Conservation (phyloP, 2,888 invertebrate species). For the Apocheima hispidaria region DNA sequence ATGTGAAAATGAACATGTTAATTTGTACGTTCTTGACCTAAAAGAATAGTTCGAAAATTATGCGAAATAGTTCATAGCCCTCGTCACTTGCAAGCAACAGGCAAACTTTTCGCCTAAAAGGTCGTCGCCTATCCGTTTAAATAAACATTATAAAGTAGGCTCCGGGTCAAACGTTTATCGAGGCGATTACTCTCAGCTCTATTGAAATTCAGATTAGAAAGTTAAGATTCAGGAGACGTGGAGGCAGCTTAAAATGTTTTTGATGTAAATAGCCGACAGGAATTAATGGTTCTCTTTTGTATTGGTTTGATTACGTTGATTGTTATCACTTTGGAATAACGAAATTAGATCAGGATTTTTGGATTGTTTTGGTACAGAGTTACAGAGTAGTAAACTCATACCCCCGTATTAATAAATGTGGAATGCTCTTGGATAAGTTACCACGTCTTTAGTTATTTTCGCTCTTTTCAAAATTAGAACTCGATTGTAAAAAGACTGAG, state of each 20-base stretch:
- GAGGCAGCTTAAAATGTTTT: constrained; percentile 65
- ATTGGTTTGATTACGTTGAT: constrained; percentile 53
- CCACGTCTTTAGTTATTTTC: too few species aligned
- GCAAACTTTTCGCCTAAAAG: not conserved
- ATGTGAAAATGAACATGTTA: too few species aligned
- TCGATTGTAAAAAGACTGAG: too few species aligned
- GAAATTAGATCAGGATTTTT: constrained; percentile 27
- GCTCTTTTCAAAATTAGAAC: too few species aligned
- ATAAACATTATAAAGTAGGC: constrained; percentile 41
- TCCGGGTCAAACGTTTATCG: constrained; percentile 54
- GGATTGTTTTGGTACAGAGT: constrained; percentile 18
- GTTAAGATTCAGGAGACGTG: constrained; percentile 58
- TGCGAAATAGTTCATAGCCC: not conserved
- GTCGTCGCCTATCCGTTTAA: constrained; percentile 23
- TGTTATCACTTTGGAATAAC: constrained; percentile 46
- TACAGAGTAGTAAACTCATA: not conserved
- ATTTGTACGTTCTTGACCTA: not conserved
- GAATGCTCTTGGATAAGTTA: too few species aligned
- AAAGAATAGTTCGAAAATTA: not conserved
- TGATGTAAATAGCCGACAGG: constrained; percentile 57
- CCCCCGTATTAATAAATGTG: too few species aligned
- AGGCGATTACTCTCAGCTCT: constrained; percentile 52
- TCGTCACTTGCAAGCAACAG: not conserved
- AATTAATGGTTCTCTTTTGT: constrained; percentile 58
- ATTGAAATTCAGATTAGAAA: constrained; percentile 68